phyloP scores from a whole-genome alignment of 1,140 invertebrate species.

The Listronotus bonariensis region DNA sequence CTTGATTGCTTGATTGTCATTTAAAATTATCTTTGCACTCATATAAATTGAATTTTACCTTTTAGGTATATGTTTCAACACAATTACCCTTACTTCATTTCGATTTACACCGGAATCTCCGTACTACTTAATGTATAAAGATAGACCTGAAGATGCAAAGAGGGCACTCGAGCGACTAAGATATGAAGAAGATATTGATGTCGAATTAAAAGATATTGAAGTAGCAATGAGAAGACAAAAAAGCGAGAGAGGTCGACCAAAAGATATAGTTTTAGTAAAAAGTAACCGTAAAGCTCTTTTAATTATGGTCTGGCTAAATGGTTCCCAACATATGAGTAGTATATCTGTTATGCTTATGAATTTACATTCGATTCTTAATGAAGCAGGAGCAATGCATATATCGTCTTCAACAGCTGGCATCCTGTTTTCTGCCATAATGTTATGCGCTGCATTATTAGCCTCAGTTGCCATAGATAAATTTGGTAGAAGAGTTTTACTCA shows the following conservation, averaged over 20 bases:
- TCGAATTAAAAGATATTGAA: conserved; percentile 56
- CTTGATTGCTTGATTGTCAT: no score
- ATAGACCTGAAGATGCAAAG: conserved; percentile 56
- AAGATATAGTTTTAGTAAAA: conserved; percentile 40
- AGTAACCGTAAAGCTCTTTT: conserved; percentile 44
- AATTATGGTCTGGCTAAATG: conserved; percentile 58
- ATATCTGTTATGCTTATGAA: conserved; percentile 63
- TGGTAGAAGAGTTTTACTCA: conserved; percentile 57
- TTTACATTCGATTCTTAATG: conserved; percentile 57
- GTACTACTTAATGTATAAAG: conserved; percentile 40
- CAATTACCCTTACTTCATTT: conserved; percentile 28
- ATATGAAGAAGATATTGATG: conserved; percentile 53
- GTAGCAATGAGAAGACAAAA: conserved; percentile 42
- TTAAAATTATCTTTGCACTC: no score
- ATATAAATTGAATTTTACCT: not conserved
- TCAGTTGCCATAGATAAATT: conserved; percentile 53
- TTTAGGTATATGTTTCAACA: conserved; percentile 25
- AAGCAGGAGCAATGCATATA: conserved; percentile 50
- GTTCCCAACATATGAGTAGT: conserved; percentile 60
- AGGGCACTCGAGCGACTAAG: conserved; percentile 59
- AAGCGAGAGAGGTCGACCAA: conserved; percentile 31
- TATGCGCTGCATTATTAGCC: conserved; percentile 45
- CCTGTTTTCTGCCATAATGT: conserved; percentile 54
- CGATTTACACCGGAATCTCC: conserved; percentile 42
- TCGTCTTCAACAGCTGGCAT: conserved; percentile 49